These are phyloP conservation scores for Latheticus oryzae DNA, from an alignment of 2,888 invertebrate genomes.

Conservation along the genomic window DNA sequence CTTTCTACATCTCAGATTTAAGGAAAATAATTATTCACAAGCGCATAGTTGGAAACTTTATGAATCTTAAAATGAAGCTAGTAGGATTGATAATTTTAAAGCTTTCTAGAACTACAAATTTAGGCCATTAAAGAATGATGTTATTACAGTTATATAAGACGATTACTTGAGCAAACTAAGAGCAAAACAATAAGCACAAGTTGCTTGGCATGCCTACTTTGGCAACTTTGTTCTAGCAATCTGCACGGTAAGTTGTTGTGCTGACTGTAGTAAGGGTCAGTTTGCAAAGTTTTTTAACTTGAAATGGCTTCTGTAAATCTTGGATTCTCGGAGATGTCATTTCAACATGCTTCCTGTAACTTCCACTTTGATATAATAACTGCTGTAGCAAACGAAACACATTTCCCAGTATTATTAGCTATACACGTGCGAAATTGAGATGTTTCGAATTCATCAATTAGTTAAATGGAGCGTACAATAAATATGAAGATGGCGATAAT, in stretches of 20 bases:
- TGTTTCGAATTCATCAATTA: conserved; percentile 17
- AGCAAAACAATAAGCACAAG: conserved; percentile 28
- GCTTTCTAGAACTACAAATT: not conserved
- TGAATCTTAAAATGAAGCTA: not conserved
- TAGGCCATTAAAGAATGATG: conserved; percentile 11
- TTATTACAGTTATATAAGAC: conserved; percentile 28
- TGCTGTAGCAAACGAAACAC: conserved; percentile 3
- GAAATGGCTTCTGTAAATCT: conserved; percentile 33
- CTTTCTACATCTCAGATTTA: too few species aligned
- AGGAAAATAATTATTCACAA: too few species aligned
- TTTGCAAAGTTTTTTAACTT: conserved; percentile 31
- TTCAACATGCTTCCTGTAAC: conserved; percentile 24
- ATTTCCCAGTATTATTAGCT: not conserved
- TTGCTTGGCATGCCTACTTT: conserved; percentile 10
- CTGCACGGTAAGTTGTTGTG: conserved; percentile 31
- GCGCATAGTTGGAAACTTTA: too few species aligned
- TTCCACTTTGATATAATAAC: conserved; percentile 16
- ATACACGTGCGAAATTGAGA: conserved; percentile 1
- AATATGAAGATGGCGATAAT: conserved; percentile 17
- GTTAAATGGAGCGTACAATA: conserved; percentile 15
- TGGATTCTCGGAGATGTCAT: conserved; percentile 25
- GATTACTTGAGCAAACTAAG: conserved; percentile 25
- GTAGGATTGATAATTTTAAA: conserved; percentile 4
- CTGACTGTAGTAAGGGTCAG: conserved; percentile 22
- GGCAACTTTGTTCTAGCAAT: conserved; percentile 30